Evolutionary conservation across 1,140 invertebrate genomes (phyloP).

Genomic region (Lamellibrachia luymesi): DNA sequence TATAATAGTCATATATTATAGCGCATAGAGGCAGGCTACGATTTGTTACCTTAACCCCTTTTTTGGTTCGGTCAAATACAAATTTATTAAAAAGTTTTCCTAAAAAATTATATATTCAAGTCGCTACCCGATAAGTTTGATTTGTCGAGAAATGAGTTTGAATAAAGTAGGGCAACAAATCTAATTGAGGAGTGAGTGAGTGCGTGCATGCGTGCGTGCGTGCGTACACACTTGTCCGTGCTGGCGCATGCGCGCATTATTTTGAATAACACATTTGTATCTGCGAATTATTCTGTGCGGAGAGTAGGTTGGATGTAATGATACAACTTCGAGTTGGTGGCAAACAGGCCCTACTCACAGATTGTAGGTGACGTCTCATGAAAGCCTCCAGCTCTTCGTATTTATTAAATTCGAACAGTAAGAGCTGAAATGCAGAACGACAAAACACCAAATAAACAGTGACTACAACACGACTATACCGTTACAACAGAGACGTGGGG

Average conservation of each 20-base stretch:
- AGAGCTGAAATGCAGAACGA: background rate
- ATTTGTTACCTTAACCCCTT: no score
- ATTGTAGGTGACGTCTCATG: background rate
- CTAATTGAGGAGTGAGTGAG: no score
- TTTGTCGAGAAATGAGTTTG: no score
- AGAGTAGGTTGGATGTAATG: background rate
- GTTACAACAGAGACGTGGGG: no score
- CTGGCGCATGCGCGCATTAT: background rate
- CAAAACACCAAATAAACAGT: background rate
- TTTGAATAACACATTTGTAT: background rate
- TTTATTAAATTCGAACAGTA: background rate
- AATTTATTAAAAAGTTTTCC: no score
- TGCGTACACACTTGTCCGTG: background rate
- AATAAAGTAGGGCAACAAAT: no score
- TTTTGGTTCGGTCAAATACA: no score
- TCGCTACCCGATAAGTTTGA: no score
- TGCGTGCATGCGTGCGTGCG: background rate
- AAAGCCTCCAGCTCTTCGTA: background rate
- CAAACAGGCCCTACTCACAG: background rate
- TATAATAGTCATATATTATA: no score
- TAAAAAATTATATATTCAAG: no score
- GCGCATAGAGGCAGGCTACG: no score
- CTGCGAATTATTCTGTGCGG: background rate
- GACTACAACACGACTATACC: background rate
- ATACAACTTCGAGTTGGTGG: background rate